These are phyloP conservation scores for Ciconia stormi DNA, from an alignment of 2,113 vertebrate species.

Conservation along the genomic window DNA sequence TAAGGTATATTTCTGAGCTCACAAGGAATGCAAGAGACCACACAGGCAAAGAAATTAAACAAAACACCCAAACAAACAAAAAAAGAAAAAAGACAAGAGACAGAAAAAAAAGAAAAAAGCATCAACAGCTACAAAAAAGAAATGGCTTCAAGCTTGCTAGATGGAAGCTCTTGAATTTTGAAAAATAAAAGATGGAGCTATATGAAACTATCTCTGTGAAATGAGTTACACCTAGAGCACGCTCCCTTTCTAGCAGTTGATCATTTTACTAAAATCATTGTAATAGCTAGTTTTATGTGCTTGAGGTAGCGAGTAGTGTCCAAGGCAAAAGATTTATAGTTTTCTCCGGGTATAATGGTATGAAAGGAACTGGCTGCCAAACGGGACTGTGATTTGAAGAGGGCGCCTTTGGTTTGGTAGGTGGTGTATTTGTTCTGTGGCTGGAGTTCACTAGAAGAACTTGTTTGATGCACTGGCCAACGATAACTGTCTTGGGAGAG, in stretches of 20 bases:
- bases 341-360: conserved; percentile 20
- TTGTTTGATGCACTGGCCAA: conserved; percentile 62
- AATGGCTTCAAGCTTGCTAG: not conserved
- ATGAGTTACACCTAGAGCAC: not conserved
- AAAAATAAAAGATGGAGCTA: not conserved
- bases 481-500: conserved; percentile 50
- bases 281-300: conserved; percentile 12
- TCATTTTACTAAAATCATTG: not conserved
- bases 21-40: not conserved
- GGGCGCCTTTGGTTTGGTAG: conserved; percentile 65
- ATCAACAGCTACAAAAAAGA: not conserved
- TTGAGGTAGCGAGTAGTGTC: conserved; percentile 1
- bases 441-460: conserved; percentile 49
- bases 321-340: conserved; percentile 62
- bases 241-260: conserved; percentile 11
- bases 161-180: not conserved
- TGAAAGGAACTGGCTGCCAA: conserved; percentile 38
- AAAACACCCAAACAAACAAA: not conserved
- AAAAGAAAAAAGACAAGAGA: not conserved
- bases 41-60: not conserved
- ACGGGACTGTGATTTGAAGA: conserved; percentile 65
- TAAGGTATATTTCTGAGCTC: not conserved
- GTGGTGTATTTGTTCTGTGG: conserved; percentile 67
- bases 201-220: not conserved
- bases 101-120: not conserved